These are phyloP conservation scores for Sinhomidia bicolor DNA, from an alignment of 2,888 invertebrate genomes.

Conservation along the genomic window DNA sequence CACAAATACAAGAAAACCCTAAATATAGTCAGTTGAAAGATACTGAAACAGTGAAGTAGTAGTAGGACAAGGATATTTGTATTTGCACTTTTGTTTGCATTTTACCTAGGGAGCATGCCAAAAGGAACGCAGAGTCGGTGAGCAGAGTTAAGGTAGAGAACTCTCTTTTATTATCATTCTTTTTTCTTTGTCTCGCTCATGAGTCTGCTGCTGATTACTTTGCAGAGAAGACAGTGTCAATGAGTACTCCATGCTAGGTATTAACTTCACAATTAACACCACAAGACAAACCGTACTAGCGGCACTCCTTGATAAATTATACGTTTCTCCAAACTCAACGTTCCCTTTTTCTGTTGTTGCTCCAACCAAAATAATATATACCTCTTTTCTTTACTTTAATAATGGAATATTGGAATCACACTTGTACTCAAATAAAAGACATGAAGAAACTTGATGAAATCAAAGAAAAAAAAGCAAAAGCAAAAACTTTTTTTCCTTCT, in stretches of 20 bases:
- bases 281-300: background rate
- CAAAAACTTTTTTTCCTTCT: constrained; percentile 1
- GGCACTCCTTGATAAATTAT: constrained; percentile 23
- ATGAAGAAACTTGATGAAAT: constrained; percentile 1
- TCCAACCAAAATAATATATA: too few relatives aligned
- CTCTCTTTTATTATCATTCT: background rate
- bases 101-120: background rate
- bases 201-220: background rate
- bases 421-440: background rate
- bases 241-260: background rate
- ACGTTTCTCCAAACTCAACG: background rate
- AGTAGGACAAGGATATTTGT: background rate
- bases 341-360: background rate
- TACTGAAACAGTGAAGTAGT: background rate
- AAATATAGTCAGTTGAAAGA: background rate
- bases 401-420: background rate
- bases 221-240: background rate
- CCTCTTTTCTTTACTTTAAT: background rate
- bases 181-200: background rate
- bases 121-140: too few relatives aligned
- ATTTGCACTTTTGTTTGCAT: background rate
- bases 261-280: background rate
- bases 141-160: background rate
- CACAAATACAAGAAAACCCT: too few relatives aligned
- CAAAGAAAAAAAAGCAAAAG: background rate